phyloP scores from a whole-genome alignment of 2,888 invertebrate genomes.

The Hartigia nigra region DNA sequence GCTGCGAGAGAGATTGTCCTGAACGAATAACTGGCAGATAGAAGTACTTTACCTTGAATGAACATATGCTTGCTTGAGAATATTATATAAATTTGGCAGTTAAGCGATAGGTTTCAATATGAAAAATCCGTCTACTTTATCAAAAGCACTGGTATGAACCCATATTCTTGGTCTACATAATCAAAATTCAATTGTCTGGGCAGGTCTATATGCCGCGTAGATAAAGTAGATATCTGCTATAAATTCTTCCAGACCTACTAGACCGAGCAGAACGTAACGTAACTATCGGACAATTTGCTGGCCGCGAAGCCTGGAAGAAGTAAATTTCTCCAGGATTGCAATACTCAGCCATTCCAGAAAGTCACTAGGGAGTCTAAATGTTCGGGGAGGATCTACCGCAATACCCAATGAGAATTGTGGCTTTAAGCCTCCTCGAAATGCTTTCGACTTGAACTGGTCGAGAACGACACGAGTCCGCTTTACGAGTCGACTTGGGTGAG shows the following conservation, averaged over 20 bases:
- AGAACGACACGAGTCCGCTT: not conserved
- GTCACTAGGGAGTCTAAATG: not conserved
- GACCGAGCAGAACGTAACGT: not conserved
- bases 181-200: not conserved
- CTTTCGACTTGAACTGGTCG: not conserved
- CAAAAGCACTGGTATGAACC: not conserved
- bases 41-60: not conserved
- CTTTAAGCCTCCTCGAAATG: not conserved
- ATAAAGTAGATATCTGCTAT: not conserved
- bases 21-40: not conserved
- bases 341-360: not conserved
- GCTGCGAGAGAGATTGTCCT: conserved; percentile 46
- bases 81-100: not conserved
- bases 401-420: not conserved
- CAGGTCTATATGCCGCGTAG: not conserved
- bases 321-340: not conserved
- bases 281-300: not conserved
- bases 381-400: not conserved
- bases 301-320: not conserved
- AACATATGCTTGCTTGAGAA: not conserved
- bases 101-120: not conserved
- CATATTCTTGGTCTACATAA: not conserved
- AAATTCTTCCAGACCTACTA: not conserved
- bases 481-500: not conserved
- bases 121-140: not conserved